Evolutionary conservation across 64 coral and sea anemone species (phyloP).

Genomic region (Dendronephthya gigantea): DNA sequence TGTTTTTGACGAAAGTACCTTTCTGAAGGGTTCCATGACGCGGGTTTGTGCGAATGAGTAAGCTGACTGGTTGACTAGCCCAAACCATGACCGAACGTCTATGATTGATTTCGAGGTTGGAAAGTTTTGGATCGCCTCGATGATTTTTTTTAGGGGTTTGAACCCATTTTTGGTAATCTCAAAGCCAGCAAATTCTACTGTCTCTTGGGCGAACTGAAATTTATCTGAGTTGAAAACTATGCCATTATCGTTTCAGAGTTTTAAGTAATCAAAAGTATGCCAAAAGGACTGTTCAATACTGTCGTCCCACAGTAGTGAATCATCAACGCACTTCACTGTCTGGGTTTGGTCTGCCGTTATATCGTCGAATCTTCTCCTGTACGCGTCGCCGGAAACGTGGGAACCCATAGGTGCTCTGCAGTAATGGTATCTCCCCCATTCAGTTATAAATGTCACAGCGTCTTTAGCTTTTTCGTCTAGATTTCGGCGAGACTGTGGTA

Average conservation of each 20-base stretch:
- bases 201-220: background rate
- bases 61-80: too few relatives aligned
- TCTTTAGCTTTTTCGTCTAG: too few relatives aligned
- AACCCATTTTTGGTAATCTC: too few relatives aligned
- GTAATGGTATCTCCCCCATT: slow-evolving; percentile 14
- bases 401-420: background rate
- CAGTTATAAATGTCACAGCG: too few relatives aligned
- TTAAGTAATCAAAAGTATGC: slow-evolving; percentile 13
- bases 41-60: too few relatives aligned
- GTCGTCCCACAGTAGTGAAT: background rate
- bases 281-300: background rate
- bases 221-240: background rate
- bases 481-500: too few relatives aligned
- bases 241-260: slow-evolving; percentile 9
- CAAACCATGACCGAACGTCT: too few relatives aligned
- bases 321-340: background rate
- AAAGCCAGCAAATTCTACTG: background rate
- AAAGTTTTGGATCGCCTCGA: too few relatives aligned
- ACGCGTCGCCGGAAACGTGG: background rate
- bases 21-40: too few relatives aligned
- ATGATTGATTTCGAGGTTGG: too few relatives aligned
- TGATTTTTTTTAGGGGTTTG: too few relatives aligned
- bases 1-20: too few relatives aligned
- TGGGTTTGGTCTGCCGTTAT: background rate
- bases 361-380: slow-evolving; percentile 9